Evolutionary conservation across 1,140 invertebrate species (phyloP).

Genomic region (Lethocerus indicus): DNA sequence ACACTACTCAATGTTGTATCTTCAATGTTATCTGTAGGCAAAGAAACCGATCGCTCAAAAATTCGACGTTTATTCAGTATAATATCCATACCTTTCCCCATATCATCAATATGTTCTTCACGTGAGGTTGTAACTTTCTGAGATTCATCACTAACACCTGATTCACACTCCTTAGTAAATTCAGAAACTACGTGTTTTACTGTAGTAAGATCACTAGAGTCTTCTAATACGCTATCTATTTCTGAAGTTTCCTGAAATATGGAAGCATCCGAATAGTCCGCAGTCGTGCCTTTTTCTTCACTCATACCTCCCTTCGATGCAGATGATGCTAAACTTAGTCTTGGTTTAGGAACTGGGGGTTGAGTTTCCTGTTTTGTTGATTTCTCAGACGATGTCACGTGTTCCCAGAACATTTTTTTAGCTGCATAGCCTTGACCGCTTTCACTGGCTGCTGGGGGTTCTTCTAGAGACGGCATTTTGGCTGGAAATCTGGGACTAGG

Average conservation of each 20-base stretch:
- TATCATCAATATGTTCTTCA: background rate
- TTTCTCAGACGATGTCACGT: constrained; percentile 16
- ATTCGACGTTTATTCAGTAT: constrained; percentile 12
- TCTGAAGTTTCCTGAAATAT: constrained; percentile 18
- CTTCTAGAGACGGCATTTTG: constrained; percentile 11
- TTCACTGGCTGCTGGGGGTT: constrained; percentile 8
- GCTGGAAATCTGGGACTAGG: constrained; percentile 6
- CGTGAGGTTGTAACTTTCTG: background rate
- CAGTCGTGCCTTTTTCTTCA: constrained; percentile 6
- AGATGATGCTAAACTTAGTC: constrained; percentile 19
- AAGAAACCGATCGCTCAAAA: constrained; percentile 28
- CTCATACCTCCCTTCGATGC: background rate
- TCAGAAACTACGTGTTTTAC: constrained; percentile 15
- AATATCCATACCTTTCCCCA: background rate
- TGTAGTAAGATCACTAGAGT: constrained; percentile 18
- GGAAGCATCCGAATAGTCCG: constrained; percentile 18
- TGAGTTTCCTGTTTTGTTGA: constrained; percentile 2
- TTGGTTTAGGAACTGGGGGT: constrained; percentile 26
- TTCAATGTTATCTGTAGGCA: constrained; percentile 26
- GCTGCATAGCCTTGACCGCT: constrained; percentile 19
- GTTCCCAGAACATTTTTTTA: constrained; percentile 32
- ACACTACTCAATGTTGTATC: constrained; percentile 22
- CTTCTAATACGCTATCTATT: constrained; percentile 13
- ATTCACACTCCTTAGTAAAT: constrained; percentile 11
- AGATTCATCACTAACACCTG: background rate